Conservation (phyloP, 2,113 vertebrate genomes). For the Zosterops japonicus region DNA sequence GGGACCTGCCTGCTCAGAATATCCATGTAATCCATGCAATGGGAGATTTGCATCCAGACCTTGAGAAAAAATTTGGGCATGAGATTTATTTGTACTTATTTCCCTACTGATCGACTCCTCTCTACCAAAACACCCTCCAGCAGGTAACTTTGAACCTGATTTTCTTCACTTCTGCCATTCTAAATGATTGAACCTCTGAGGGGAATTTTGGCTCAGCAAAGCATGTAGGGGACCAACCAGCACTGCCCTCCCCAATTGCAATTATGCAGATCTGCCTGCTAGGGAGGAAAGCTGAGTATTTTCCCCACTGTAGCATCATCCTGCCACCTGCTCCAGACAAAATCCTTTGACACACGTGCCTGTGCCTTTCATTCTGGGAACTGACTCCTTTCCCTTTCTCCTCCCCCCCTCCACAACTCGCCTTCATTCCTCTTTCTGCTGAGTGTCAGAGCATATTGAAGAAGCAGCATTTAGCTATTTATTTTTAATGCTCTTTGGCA, state of each 20-base stretch:
- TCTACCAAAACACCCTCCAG: not conserved
- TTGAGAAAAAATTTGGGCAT: not conserved
- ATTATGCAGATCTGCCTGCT: slow-evolving; percentile 15
- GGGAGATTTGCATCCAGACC: not conserved
- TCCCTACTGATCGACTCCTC: not conserved
- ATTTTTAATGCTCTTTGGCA: not conserved
- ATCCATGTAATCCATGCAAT: not conserved
- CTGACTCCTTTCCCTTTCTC: not conserved
- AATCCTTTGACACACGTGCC: not conserved
- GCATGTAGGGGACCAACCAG: not conserved
- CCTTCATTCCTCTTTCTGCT: not conserved
- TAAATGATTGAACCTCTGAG: not conserved
- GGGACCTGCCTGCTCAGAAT: not conserved
- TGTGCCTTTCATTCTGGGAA: not conserved
- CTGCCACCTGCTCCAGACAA: slow-evolving; percentile 11
- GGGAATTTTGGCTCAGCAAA: not conserved
- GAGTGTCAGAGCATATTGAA: not conserved
- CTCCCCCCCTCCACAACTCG: rapidly evolving
- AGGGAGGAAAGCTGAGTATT: not conserved
- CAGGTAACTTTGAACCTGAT: not conserved
- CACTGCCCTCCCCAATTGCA: not conserved
- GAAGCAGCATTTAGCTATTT: not conserved
- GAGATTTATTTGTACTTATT: not conserved
- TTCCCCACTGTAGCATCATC: slow-evolving; percentile 13
- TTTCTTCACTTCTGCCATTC: not conserved